Percentiles rank a stretch among this genome's conserved stretches.
Conservation (phyloP, 2,113 vertebrate species). For the Poicephalus meyeri region DNA sequence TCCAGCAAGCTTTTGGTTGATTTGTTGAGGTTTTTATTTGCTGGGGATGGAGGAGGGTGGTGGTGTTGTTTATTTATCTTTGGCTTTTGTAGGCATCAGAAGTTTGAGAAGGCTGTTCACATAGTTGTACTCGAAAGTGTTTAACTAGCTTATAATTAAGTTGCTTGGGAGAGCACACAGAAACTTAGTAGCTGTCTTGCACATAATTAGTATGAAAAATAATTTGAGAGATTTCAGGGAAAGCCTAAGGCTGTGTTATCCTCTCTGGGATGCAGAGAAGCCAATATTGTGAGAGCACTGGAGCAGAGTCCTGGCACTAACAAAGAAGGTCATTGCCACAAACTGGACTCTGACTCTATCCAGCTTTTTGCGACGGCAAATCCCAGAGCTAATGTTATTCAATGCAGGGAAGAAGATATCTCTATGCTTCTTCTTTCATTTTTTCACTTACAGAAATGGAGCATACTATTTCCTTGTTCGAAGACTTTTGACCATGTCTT, state of each 20-base stretch:
- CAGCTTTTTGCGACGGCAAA: background rate
- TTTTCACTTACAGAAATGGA: background rate
- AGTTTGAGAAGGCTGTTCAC: background rate
- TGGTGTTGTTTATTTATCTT: background rate
- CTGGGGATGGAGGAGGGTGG: background rate
- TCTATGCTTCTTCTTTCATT: background rate
- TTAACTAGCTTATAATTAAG: background rate
- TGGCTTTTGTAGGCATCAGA: background rate
- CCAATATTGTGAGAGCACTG: background rate
- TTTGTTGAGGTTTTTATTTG: background rate
- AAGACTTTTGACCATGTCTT: background rate
- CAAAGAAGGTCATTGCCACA: background rate
- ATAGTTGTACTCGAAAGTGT: background rate
- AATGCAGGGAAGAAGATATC: background rate
- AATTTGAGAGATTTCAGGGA: background rate
- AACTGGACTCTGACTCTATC: background rate
- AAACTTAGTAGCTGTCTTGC: background rate
- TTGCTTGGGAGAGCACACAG: background rate
- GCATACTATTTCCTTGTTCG: fast-evolving
- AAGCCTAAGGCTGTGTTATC: background rate
- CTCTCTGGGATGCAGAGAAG: background rate
- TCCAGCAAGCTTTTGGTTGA: background rate
- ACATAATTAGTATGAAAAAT: background rate
- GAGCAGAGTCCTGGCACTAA: background rate
- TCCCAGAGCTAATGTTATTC: background rate